Base-by-base conservation (phyloP, 2,113 vertebrate genomes). In the Dermatemys mawii region DNA sequence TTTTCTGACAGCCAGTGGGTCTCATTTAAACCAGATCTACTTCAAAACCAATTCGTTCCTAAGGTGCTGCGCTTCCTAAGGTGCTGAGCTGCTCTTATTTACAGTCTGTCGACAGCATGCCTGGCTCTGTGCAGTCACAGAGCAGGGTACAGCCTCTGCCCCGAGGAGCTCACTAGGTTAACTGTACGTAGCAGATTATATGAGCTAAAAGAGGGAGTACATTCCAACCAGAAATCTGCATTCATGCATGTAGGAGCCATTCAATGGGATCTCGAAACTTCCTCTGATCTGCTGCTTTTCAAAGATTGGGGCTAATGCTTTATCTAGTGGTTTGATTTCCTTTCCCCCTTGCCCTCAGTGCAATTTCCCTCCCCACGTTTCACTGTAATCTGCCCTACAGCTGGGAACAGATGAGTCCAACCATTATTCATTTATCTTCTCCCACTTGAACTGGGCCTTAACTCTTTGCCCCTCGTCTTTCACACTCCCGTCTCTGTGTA, bases 381-480 rank as follows among this genome's bases (percentile, higher is more conserved):
- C 38, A 44, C 26, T 76, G 73, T 44, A 46, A 76, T 76, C 73
- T 46, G 24, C 24, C 70, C 38, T 75, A 44, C 38, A 38, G 9
- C 26, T 8, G 73, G 6, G 4, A 46, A 46, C 38, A 27, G 73
- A 46, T 6, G 9, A 21, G 1, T 11, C 0, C 49, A 83, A 4
- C 11, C 3, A 1, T 11, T 19, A 41, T 82, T 81, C 0, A 27
- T 46, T 46, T 26, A 5, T 46, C 54, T 53, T 2, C 49, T 73
- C 4, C 29, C 27, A 27, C 16, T 19, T 1, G 73, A 75, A 44
- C 2, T 2, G 35, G 89, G 63, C 17, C 13, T 29, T 7, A 38
- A 14, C 24, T 41, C 22, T 46, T 76, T 44, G 41, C 41, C 41
- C 44, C 24, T 26, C 24, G 7, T 14, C 73, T 46, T 46, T 46